Evolutionary conservation across 2,113 vertebrate genomes (phyloP), one percentile per base, ranked within the genome.

Genomic region (Variabilichromis moorii): DNA sequence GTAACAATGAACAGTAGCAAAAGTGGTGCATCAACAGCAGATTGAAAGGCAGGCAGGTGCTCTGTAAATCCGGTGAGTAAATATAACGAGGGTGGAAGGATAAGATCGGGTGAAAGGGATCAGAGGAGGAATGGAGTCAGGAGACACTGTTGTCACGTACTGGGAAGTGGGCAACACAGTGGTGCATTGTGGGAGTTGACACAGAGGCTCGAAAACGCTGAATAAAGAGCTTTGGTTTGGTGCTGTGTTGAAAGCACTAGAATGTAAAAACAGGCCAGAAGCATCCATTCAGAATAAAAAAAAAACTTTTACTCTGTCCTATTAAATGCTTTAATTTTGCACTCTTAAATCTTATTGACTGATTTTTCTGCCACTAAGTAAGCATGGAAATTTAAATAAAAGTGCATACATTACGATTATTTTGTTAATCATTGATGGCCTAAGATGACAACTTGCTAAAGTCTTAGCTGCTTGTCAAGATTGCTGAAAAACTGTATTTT

Each of bases 11-110:
- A 35, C 5, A 40, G 21, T 5, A 71, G n/a, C 4, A 61, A 84
- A 40, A 87, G 35, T 12, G 9, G 8, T 33, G 19, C 45, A 79
- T 9, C 17, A 83, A 21, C 40, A 59, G 47, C 50, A 87, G 59
- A 61, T 68, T 59, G 85, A 83, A 87, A 78, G 81, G 71, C 57
- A 84, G 76, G 33, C 53, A 87, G 82, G 76, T 80, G 80, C 83
- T 53, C 53, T 9, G 24, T 76, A 66, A 92, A 95, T 94, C 92
- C 92, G 47, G 86, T 91, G 59, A 93, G 87, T n/a, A 83, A 61
- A 86, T 57, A 68, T 68, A 80, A 91, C 86, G 80, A 92, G 63
- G 88, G 91, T 81, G 87, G 81, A 89, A 47, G 68, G 84, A 86
- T 91, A 28, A 91, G 79, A 40, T 12, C 37, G 21, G 47, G 14